Percentiles rank a stretch among this genome's conserved stretches.
Evolutionary conservation across 2,113 vertebrate genomes (phyloP).

Genomic region (Ciconia stormi): DNA sequence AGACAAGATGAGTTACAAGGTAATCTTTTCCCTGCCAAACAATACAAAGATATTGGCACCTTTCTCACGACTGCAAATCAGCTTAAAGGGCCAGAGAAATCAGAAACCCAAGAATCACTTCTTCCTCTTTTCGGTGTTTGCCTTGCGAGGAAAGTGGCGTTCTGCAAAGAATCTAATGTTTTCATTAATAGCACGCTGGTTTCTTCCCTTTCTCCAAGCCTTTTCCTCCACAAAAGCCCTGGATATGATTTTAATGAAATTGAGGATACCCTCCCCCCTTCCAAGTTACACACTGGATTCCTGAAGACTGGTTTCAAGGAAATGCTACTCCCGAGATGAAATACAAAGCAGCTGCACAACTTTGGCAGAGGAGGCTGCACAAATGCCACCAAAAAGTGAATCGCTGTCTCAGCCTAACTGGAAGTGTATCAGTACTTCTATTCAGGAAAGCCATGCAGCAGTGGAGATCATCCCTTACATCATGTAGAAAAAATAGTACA

Average conservation of each 20-base stretch:
- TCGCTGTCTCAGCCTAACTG: conserved; percentile 21
- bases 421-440: neutral
- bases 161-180: neutral
- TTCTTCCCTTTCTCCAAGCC: conserved; percentile 3
- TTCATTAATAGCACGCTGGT: neutral
- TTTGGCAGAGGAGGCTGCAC: conserved; percentile 9
- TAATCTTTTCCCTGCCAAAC: conserved; percentile 38
- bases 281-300: conserved; percentile 20
- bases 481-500: neutral
- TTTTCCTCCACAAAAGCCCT: conserved; percentile 20
- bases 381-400: conserved; percentile 32
- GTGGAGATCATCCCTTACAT: neutral
- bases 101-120: conserved; percentile 10
- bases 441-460: neutral
- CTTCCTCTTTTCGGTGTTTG: conserved; percentile 17
- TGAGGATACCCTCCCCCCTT: neutral
- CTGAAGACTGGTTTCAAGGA: conserved; percentile 26
- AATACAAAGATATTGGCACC: conserved; percentile 55
- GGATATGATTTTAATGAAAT: conserved; percentile 21
- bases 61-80: conserved; percentile 49
- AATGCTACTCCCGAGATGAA: conserved; percentile 7
- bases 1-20: conserved; percentile 64
- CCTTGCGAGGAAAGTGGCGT: neutral
- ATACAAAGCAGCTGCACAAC: conserved; percentile 59
- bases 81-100: conserved; percentile 20